Base-by-base conservation (phyloP, 1,140 invertebrate genomes). In the Pseudomyrmex cubaensis region DNA sequence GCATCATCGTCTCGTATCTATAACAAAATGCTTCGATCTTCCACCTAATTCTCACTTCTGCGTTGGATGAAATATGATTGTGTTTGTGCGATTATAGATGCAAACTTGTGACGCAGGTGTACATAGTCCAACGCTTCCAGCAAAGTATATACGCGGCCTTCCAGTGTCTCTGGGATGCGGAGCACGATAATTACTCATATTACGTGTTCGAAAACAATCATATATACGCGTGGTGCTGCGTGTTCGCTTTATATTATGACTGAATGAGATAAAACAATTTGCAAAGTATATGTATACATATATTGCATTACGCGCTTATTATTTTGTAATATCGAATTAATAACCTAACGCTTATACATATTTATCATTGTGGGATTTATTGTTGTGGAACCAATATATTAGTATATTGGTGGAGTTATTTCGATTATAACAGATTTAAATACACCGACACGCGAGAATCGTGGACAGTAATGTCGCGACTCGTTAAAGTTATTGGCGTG, bases 181-280 rank as follows among this genome's bases (percentile, higher is more conserved):
- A 89, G 8, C 84, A 77, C 57, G 90, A 92, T 85, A 92, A 91
- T 91, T 91, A 91, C 82, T 92, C 90, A 50, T 91, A 90, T 85
- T 83, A 89, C 50, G 84, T 86, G 75, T 85, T 84, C 66, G 80
- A 91, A 85, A 92, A 88, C 78, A 80, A 85, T 85, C 84, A 89
- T 63, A 84, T 88, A 70, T 80, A 91, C 63, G 89, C 87, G n/a
- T 90, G 87, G 82, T 88, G 86, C 25, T 61, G 63, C 25, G 87
- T 86, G 9, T 90, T 89, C 59, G 87, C 66, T 20, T 22, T 85
- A 10, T 90, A 90, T 78, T 90, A 89, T 64, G 89, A 90, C 22
- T 90, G 61, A 89, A 78, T 52, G 63, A 35, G 8, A 56, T 44
- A 44, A 35, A 35, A 80, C 54, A 9, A 80, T 80, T 72, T 1